phyloP scores from a whole-genome alignment of 2,888 invertebrate genomes.

The Suillia variegata region DNA sequence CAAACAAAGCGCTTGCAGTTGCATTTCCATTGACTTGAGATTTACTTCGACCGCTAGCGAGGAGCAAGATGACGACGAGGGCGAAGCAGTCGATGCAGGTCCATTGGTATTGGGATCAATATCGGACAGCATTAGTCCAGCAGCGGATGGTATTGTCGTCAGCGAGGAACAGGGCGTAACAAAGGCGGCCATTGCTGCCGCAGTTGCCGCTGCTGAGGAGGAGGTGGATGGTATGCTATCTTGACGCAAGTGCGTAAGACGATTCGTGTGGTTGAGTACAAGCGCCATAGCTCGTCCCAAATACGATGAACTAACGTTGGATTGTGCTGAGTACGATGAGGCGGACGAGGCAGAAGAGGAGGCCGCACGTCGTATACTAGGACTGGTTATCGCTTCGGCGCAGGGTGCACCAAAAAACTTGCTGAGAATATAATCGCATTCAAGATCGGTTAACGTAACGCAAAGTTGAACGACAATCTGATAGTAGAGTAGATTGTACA shows the following conservation, averaged over 20 bases:
- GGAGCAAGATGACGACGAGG: not conserved
- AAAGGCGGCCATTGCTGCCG: conserved; percentile 30
- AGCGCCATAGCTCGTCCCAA: conserved; percentile 59
- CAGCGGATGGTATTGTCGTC: not conserved
- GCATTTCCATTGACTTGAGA: conserved; percentile 59
- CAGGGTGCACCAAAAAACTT: conserved; percentile 39
- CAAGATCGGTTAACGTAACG: conserved; percentile 70
- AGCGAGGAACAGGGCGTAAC: no score
- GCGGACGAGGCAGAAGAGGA: conserved; percentile 12
- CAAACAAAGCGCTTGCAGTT: conserved; percentile 79
- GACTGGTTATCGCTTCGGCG: conserved; percentile 16
- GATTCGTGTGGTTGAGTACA: conserved; percentile 54
- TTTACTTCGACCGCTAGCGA: conserved; percentile 43
- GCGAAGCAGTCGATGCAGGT: not conserved
- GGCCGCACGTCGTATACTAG: conserved; percentile 34
- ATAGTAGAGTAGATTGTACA: conserved; percentile 88
- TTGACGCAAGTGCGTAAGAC: conserved; percentile 52
- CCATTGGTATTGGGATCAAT: not conserved
- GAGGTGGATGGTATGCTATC: conserved; percentile 51
- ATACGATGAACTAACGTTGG: conserved; percentile 38
- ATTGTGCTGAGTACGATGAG: no score
- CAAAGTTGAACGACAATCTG: conserved; percentile 84
- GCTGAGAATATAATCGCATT: conserved; percentile 65
- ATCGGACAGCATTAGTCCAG: conserved; percentile 14
- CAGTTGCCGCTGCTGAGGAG: conserved; percentile 35